These are phyloP conservation scores for Acanthurus tractus DNA, from an alignment of 2,797 vertebrate genomes.

Conservation along the genomic window DNA sequence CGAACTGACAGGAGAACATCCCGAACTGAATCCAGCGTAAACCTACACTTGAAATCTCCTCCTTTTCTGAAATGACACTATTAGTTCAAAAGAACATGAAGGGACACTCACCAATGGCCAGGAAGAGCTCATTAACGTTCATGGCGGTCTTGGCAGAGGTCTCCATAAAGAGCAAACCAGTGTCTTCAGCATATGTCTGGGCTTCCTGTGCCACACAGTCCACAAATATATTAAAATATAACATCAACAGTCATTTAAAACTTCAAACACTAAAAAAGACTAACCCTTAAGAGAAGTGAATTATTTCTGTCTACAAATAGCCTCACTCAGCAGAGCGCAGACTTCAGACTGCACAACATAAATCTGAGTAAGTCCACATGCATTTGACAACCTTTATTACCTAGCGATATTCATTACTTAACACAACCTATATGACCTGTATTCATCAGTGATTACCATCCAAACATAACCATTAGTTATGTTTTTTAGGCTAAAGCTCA, in stretches of 20 bases:
- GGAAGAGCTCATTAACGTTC: constrained; percentile 91
- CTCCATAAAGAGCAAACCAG: constrained; percentile 90
- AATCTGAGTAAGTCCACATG: neutral
- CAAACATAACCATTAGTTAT: neutral
- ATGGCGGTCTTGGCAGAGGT: constrained; percentile 91
- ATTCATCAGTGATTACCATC: neutral
- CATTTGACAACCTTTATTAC: no score
- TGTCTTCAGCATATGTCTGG: constrained; percentile 90
- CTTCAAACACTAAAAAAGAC: neutral
- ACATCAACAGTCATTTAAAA: neutral
- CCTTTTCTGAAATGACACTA: neutral
- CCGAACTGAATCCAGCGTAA: neutral
- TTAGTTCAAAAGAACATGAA: neutral
- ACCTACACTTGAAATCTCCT: neutral
- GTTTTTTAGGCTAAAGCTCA: neutral
- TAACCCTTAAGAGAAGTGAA: neutral
- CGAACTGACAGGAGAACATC: neutral
- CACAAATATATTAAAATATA: neutral
- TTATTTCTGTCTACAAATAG: neutral
- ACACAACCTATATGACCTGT: neutral
- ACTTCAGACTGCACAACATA: neutral
- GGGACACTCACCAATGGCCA: constrained; percentile 87
- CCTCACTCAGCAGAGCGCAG: neutral
- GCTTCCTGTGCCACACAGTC: constrained; percentile 82
- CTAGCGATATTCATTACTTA: neutral